Evolutionary conservation across 2,888 invertebrate species (phyloP).

Genomic region (Plagodis dolabraria): DNA sequence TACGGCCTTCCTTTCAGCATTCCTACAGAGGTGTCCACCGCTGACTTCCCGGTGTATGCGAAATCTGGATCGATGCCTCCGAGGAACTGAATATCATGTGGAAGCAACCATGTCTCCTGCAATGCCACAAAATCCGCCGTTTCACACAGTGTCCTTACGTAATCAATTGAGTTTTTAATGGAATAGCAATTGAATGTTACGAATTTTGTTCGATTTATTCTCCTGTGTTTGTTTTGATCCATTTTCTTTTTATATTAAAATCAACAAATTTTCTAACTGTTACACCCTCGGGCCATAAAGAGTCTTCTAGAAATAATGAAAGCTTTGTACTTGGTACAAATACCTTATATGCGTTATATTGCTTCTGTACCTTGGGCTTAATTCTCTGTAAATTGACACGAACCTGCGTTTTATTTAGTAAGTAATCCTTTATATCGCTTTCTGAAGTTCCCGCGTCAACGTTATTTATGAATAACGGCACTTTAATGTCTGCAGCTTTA

Average conservation of each 20-base stretch:
- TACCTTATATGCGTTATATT: neutral
- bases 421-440: neutral
- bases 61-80: conserved; percentile 1
- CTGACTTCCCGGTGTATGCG: conserved; percentile 1
- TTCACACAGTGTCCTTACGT: neutral
- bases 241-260: neutral
- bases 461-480: neutral
- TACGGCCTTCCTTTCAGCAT: conserved; percentile 5
- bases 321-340: neutral
- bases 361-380: neutral
- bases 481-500: neutral
- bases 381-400: neutral
- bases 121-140: conserved; percentile 1
- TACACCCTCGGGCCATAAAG: neutral
- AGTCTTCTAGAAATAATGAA: neutral
- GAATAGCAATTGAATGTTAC: conserved; percentile 3
- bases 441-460: neutral
- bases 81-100: neutral
- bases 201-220: conserved; percentile 1
- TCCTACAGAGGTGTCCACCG: conserved; percentile 1
- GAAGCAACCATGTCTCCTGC: conserved; percentile 5
- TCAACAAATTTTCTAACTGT: neutral
- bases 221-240: neutral
- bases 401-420: neutral
- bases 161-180: neutral